Percentiles rank a stretch among this genome's conserved stretches.
These are phyloP conservation scores for Acanthosepion pharaonis DNA, from an alignment of 2,888 invertebrate genomes.

Conservation along the genomic window DNA sequence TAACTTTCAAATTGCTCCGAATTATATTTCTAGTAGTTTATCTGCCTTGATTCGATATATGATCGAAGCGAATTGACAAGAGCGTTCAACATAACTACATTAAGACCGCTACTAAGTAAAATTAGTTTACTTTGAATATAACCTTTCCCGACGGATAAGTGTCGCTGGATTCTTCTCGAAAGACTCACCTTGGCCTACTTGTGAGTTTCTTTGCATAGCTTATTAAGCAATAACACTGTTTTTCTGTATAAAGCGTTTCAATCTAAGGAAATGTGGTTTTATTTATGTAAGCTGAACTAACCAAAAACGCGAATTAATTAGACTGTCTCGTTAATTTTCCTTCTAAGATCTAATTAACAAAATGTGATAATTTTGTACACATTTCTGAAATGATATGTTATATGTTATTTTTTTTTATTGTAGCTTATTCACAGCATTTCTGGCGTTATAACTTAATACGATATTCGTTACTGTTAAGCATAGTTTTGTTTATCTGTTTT, in stretches of 20 bases:
- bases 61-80: not conserved
- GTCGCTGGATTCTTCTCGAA: not conserved
- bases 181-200: not conserved
- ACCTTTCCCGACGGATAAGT: not conserved
- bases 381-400: no score
- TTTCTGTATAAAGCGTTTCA: not conserved
- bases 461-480: no score
- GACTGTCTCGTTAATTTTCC: no score
- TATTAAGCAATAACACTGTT: not conserved
- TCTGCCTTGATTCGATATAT: not conserved
- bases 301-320: no score
- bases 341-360: no score
- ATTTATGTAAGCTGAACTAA: no score
- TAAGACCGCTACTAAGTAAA: not conserved
- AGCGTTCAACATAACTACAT: not conserved
- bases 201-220: no score
- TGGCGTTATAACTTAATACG: no score
- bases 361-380: no score
- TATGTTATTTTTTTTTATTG: no score
- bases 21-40: not conserved
- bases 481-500: no score
- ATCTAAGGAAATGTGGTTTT: not conserved
- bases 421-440: no score
- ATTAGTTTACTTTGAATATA: not conserved
- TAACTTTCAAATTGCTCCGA: not conserved